Percentiles rank a stretch among this genome's conserved stretches.
Evolutionary conservation across 2,888 invertebrate species (phyloP).

Genomic region (Zele albiditarsus): DNA sequence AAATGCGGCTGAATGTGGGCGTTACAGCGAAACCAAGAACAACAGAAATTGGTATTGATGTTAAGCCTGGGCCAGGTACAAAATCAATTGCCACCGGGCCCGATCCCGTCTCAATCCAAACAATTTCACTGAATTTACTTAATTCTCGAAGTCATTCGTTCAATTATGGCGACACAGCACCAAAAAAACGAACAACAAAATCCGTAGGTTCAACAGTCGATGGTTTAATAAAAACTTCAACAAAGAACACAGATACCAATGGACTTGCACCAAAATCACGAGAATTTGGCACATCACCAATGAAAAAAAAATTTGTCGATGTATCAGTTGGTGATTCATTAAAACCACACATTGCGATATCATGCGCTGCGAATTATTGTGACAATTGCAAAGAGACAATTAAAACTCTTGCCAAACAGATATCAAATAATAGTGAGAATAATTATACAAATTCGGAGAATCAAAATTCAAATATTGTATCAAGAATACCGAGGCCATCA

Average conservation of each 20-base stretch:
- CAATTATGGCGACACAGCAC: slow-evolving; percentile 76
- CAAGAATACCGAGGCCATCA: slow-evolving; percentile 67
- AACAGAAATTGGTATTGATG: slow-evolving; percentile 68
- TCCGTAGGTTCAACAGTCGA: slow-evolving; percentile 61
- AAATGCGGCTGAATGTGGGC: slow-evolving; percentile 65
- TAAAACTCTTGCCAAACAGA: slow-evolving; percentile 74
- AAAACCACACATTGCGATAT: slow-evolving; percentile 73
- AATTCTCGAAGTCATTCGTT: slow-evolving; percentile 77
- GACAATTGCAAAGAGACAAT: slow-evolving; percentile 78
- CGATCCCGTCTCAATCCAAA: slow-evolving; percentile 70
- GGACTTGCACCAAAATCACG: slow-evolving; percentile 65
- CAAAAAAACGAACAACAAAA: slow-evolving; percentile 67
- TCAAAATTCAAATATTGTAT: slow-evolving; percentile 54
- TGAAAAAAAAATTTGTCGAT: slow-evolving; percentile 73
- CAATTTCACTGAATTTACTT: slow-evolving; percentile 74
- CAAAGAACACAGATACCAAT: slow-evolving; percentile 72
- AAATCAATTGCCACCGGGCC: slow-evolving; percentile 78
- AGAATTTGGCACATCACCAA: slow-evolving; percentile 68
- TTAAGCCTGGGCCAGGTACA: slow-evolving; percentile 68
- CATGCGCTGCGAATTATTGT: slow-evolving; percentile 76
- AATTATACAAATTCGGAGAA: slow-evolving; percentile 53
- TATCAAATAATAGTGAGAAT: slow-evolving; percentile 60
- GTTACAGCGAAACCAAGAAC: slow-evolving; percentile 68
- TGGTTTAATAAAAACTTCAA: slow-evolving; percentile 59
- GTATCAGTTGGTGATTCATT: slow-evolving; percentile 75